A percentile compares a stretch with the other conserved stretches of the same genome.
phyloP scores from a whole-genome alignment of 2,797 vertebrate species.

The Furcifer pardalis region DNA sequence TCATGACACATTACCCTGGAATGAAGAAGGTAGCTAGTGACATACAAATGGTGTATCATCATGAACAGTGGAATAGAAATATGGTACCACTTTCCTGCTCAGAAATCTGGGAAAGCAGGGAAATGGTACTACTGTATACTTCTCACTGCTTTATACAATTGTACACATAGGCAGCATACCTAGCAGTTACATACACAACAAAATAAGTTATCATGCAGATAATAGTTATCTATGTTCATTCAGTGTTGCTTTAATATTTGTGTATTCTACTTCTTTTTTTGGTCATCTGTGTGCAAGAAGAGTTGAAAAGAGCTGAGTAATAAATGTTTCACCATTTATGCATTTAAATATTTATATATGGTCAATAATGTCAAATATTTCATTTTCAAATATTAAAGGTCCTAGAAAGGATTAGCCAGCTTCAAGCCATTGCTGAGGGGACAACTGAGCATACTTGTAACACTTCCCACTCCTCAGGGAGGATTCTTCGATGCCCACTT shows the following conservation, averaged over 20 bases:
- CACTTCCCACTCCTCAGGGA: too few species aligned
- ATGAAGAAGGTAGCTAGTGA: too few species aligned
- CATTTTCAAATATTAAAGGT: constrained; percentile 9
- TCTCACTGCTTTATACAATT: too few species aligned
- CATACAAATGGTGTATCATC: too few species aligned
- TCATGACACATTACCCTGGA: too few species aligned
- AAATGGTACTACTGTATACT: background rate
- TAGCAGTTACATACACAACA: background rate
- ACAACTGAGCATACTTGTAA: too few species aligned
- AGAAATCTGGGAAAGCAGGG: background rate
- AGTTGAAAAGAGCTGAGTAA: constrained; percentile 3
- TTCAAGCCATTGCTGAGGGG: too few species aligned
- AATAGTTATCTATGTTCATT: background rate
- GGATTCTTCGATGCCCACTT: too few species aligned
- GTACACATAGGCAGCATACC: background rate
- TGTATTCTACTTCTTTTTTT: background rate
- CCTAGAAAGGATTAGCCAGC: too few species aligned
- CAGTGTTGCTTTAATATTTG: background rate
- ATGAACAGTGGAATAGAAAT: too few species aligned
- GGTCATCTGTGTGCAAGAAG: background rate
- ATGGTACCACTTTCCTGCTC: too few species aligned
- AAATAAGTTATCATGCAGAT: background rate
- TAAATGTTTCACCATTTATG: background rate
- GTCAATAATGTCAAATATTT: constrained; percentile 40
- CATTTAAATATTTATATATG: background rate